These are phyloP conservation scores for Cnemophilus loriae DNA, from an alignment of 2,113 vertebrate genomes.

Conservation along the genomic window DNA sequence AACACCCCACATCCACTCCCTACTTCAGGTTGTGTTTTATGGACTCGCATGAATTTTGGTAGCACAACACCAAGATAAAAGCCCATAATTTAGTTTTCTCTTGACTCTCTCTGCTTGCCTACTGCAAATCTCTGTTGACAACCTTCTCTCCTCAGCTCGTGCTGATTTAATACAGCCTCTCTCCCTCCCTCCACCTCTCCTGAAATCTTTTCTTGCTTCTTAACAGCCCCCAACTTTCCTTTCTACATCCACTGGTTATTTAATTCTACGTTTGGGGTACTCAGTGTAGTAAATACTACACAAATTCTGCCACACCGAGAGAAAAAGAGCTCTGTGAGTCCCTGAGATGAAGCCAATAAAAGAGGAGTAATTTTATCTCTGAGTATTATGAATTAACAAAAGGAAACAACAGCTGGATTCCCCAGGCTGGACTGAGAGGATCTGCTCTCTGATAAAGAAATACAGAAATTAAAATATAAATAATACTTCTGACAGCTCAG, in stretches of 20 bases:
- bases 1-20: not conserved
- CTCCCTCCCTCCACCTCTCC: not conserved
- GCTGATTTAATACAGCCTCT: not conserved
- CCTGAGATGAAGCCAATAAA: not conserved
- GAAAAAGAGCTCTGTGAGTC: not conserved
- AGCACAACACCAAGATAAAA: not conserved
- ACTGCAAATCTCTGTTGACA: constrained; percentile 1
- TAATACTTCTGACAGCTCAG: not conserved
- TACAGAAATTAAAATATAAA: not conserved
- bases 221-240: not conserved
- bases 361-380: not conserved
- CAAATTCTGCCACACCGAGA: not conserved
- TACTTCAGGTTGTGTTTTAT: not conserved
- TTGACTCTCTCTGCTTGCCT: not conserved
- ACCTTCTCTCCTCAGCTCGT: not conserved
- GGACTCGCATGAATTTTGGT: not conserved
- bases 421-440: not conserved
- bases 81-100: not conserved
- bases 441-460: not conserved
- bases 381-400: not conserved
- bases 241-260: not conserved
- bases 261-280: not conserved
- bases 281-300: not conserved
- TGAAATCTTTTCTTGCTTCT: not conserved
- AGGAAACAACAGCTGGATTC: not conserved